Evolutionary conservation across 1,140 invertebrate species (phyloP).

Genomic region (Drosophila azteca): DNA sequence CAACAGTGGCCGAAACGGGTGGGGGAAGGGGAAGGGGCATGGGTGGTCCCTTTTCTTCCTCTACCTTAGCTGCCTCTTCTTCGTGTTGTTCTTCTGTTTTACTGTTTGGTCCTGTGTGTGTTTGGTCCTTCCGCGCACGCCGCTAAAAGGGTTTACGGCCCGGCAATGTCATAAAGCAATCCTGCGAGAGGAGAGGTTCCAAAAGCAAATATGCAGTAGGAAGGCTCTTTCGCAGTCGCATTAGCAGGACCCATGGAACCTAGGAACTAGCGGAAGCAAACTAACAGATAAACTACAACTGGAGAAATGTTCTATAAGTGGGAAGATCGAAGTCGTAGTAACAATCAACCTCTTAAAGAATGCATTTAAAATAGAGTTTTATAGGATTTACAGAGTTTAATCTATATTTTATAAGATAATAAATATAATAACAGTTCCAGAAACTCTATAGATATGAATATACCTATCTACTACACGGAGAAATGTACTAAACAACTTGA

Average conservation of each 20-base stretch:
- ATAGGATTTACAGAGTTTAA: no score
- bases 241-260: background rate
- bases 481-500: no score
- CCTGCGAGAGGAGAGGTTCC: slow-evolving; percentile 48
- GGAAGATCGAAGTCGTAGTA: no score
- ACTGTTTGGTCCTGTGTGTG: slow-evolving; percentile 36
- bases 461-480: no score
- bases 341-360: no score
- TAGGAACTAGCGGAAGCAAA: no score
- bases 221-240: slow-evolving; percentile 5
- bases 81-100: slow-evolving; percentile 5
- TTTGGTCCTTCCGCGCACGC: slow-evolving; percentile 45
- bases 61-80: slow-evolving; percentile 2
- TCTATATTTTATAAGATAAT: no score
- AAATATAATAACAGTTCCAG: no score
- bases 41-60: slow-evolving; percentile 56
- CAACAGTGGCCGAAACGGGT: slow-evolving; percentile 64
- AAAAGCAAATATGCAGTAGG: slow-evolving; percentile 38
- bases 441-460: no score
- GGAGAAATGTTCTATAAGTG: no score
- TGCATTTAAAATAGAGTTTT: no score
- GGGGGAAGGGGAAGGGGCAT: slow-evolving; percentile 10
- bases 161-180: slow-evolving; percentile 69
- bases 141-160: slow-evolving; percentile 74
- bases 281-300: no score